phyloP scores from a whole-genome alignment of 1,140 invertebrate genomes.

The Macrobrachium rosenbergii region DNA sequence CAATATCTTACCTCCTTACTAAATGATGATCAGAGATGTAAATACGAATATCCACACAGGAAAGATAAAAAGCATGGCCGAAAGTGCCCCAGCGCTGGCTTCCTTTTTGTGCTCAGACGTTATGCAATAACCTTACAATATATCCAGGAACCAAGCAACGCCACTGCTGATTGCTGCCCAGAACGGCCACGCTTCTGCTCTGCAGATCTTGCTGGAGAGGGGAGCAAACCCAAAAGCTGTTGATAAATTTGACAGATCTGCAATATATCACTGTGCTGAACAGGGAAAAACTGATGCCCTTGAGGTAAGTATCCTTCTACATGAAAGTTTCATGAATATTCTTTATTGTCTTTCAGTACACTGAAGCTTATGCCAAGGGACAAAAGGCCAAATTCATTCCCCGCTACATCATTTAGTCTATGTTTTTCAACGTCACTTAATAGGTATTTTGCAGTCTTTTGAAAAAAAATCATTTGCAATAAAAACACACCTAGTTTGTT shows the following conservation, averaged over 20 bases:
- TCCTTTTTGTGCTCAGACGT: not conserved
- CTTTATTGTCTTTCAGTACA: not conserved
- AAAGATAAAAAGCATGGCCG: too few species aligned
- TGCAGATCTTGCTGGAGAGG: constrained; percentile 74
- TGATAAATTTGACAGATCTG: constrained; percentile 75
- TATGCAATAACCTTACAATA: not conserved
- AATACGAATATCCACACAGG: too few species aligned
- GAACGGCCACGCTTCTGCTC: constrained; percentile 73
- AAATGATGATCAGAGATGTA: too few species aligned
- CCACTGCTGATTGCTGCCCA: constrained; percentile 76
- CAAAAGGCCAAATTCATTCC: too few species aligned
- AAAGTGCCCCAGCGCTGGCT: too few species aligned
- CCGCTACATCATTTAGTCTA: too few species aligned
- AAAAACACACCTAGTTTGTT: too few species aligned
- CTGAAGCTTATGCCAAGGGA: not conserved
- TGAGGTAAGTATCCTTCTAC: constrained; percentile 23
- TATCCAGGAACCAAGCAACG: constrained; percentile 68
- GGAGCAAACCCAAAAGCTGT: constrained; percentile 77
- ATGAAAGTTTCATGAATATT: not conserved
- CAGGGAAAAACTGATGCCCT: constrained; percentile 48
- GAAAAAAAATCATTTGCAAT: too few species aligned
- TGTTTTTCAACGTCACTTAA: too few species aligned
- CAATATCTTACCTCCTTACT: not conserved
- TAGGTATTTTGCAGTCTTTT: too few species aligned
- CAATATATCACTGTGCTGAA: constrained; percentile 61